Evolutionary conservation across 2,888 invertebrate genomes (phyloP).

Genomic region (Ectobius pallidus): DNA sequence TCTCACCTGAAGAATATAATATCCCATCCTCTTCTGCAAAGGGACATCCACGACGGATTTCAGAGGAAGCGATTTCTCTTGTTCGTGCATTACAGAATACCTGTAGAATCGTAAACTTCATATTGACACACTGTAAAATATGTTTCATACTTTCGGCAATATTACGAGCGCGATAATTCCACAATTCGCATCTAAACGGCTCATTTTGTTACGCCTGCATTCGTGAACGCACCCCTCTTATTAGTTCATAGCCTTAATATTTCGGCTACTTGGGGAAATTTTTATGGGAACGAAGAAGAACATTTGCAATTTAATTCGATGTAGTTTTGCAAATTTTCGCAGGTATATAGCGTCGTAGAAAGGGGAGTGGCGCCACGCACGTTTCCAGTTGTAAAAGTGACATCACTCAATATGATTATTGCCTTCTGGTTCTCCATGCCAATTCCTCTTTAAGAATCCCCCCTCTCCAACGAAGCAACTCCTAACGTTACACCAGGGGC

Average conservation of each 20-base stretch:
- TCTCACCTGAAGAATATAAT: too few relatives aligned
- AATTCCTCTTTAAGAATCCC: slow-evolving; percentile 34
- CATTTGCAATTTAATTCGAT: slow-evolving; percentile 42
- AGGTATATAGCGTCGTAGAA: slow-evolving; percentile 40
- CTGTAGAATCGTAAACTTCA: too few relatives aligned
- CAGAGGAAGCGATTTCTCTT: too few relatives aligned
- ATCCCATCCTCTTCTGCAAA: too few relatives aligned
- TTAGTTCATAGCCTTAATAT: slow-evolving; percentile 1
- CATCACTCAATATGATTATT: slow-evolving; percentile 43
- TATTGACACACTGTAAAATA: too few relatives aligned
- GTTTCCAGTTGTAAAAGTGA: slow-evolving; percentile 41
- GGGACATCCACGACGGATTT: too few relatives aligned
- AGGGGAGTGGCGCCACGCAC: slow-evolving; percentile 8
- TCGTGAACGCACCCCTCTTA: too few relatives aligned
- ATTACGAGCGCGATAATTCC: too few relatives aligned
- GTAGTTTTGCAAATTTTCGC: slow-evolving; percentile 38
- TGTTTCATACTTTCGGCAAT: too few relatives aligned
- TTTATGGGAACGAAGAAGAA: slow-evolving; percentile 39
- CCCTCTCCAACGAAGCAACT: slow-evolving; percentile 17
- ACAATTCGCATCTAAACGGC: too few relatives aligned
- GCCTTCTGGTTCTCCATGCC: slow-evolving; percentile 27
- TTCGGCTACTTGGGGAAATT: slow-evolving; percentile 27
- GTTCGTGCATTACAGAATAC: too few relatives aligned
- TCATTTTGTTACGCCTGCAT: too few relatives aligned
- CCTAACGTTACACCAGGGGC: slow-evolving; percentile 41